Evolutionary conservation across 2,888 invertebrate genomes (phyloP), one percentile per base, ranked within the genome.

Genomic region (Calliphora vomitoria): DNA sequence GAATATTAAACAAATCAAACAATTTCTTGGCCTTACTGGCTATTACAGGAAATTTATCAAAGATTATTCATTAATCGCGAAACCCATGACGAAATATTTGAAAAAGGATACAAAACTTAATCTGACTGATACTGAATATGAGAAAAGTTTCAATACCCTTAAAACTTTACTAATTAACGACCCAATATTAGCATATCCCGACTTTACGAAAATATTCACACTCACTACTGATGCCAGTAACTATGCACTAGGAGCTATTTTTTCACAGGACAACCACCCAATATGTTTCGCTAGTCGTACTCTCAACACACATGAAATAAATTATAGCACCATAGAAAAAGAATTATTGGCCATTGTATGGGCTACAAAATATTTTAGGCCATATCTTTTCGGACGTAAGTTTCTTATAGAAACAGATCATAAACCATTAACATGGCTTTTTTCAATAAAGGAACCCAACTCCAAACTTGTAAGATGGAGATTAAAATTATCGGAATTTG

Each of bases 1-100:
- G 62, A 88, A 31, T 13, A 44, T 18, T 6, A 88, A 82, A 75
- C 75, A 84, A 60, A 82, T 89, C 31, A 84, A 87, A 31, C 71
- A 72, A 31, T 88, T 89, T 31, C 50, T 89, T 4, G 87, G 89
- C 1, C 25, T 25, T 25, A 25, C 25, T 25, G 25, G 25, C 25
- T 25, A 25, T 25, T 25, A 25, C 25, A 25, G 25, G 25, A 25
- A 25, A 25, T 25, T 25, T 25, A 25, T 25, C 25, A 25, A 25
- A 25, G 25, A 25, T 25, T 25, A 25, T 25, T 25, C 25, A 25
- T 25, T 25, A 25, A 25, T 25, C 25, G 25, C 25, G 2, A 25
- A 25, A 25, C 25, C 25, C 25, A 25, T 25, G 25, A 25, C 25
- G 25, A 25, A 25, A 25, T 25, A 55, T 15, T 47, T 88, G 5